phyloP scores from a whole-genome alignment of 2,113 vertebrate species.

The Corythornis vintsioides region DNA sequence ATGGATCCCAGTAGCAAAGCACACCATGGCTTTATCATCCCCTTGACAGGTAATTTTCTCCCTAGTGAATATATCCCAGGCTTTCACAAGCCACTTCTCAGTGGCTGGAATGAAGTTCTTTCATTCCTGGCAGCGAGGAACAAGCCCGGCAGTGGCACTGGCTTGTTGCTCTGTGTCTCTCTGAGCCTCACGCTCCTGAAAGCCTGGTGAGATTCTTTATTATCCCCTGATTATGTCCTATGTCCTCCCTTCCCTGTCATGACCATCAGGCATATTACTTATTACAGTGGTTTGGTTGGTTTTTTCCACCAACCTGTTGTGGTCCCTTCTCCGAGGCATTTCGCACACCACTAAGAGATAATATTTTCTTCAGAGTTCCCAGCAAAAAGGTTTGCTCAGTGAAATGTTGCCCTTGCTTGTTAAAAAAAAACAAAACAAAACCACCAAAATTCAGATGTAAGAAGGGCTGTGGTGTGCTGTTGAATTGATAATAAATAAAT shows the following conservation, averaged over 20 bases:
- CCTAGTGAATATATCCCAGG: neutral
- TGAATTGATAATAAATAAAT: neutral
- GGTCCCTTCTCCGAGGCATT: neutral
- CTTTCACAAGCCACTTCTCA: neutral
- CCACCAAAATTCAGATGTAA: neutral
- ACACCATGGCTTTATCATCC: conserved; percentile 42
- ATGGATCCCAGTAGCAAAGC: conserved; percentile 50
- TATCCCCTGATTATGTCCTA: conserved; percentile 9
- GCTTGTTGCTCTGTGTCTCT: neutral
- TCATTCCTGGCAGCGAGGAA: conserved; percentile 28
- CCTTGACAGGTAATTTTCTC: conserved; percentile 72
- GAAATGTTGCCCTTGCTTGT: neutral
- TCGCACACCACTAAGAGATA: neutral
- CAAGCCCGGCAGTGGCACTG: neutral
- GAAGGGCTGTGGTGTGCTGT: neutral
- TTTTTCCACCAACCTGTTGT: neutral
- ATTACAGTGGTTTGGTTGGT: neutral
- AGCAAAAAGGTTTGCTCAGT: neutral
- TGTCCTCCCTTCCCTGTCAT: neutral
- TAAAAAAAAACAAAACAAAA: neutral
- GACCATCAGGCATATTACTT: conserved; percentile 25
- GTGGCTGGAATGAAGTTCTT: conserved; percentile 31
- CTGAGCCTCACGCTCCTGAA: neutral
- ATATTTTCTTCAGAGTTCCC: neutral
- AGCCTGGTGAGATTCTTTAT: conserved; percentile 29